Evolutionary conservation across 2,888 invertebrate genomes (phyloP), one percentile per base, ranked within the genome.

Genomic region (Diplolepis rosae): DNA sequence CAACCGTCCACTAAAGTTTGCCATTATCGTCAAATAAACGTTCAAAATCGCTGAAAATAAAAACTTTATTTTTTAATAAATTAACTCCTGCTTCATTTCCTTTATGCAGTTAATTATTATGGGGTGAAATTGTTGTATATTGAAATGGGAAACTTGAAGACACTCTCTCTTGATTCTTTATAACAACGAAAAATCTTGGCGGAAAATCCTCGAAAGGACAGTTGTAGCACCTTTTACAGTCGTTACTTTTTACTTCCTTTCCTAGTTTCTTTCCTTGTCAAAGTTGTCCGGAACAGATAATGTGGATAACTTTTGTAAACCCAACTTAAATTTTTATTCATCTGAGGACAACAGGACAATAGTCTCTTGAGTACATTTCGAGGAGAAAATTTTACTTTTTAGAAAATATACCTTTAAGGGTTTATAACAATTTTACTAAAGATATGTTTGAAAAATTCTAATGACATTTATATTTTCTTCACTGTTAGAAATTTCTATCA

Each of bases 251-350:
- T 56, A 56, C 35, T 56, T 35, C 22, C 35, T 32, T 11, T 22
- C 3, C 13, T 18, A 30, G 22, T 22, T 56, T 32, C 35, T 56
- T 56, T 24, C 22, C 35, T 56, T 56, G 22, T 35, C 35, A 24
- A 35, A 56, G 35, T 56, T 56, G 22, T 32, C 13, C 18, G 5
- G n/a, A 52, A 28, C 18, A 56, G 56, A 56, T 35, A 22, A 35
- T 35, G 35, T 22, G 52, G 28, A 52, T 32, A 13, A 13, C 32
- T 22, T n/a, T 18, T 35, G 35, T n/a, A 11, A 30, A 7, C 30
- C 22, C 32, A 56, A 35, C 35, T 22, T 6, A 35, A 56, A 56
- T 35, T 22, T 56, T 56, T 56, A 56, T 18, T 56, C 22, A 22
- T 35, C 32, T 32, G 32, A 56, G 35, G 35, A 9, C 52, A 54